These are phyloP conservation scores for Corythaeola cristata DNA, from an alignment of 2,113 vertebrate species.

Conservation along the genomic window DNA sequence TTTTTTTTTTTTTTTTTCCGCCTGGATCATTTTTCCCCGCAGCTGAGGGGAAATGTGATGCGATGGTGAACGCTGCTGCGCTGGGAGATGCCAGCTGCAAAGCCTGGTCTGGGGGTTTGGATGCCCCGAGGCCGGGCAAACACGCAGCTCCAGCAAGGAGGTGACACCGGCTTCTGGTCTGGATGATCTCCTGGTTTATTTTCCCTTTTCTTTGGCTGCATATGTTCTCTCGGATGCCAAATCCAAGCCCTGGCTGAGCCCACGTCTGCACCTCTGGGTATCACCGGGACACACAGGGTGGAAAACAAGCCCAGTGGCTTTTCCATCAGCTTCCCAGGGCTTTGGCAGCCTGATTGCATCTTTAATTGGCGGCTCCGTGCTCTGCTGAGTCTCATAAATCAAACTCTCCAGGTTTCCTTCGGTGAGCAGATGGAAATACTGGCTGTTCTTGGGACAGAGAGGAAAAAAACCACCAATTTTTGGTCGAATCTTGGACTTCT, in stretches of 20 bases:
- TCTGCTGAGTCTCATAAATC: slow-evolving; percentile 44
- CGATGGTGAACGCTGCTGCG: neutral
- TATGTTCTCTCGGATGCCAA: neutral
- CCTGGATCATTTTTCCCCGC: slow-evolving; percentile 30
- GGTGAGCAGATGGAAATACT: neutral
- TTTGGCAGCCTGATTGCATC: neutral
- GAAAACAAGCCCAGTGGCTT: neutral
- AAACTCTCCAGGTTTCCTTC: neutral
- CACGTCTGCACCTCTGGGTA: neutral
- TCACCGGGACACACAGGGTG: neutral
- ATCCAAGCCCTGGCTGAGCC: neutral
- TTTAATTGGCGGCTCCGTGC: neutral
- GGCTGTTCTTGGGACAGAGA: neutral
- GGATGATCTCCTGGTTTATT: neutral
- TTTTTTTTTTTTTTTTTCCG: neutral
- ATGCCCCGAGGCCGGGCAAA: neutral
- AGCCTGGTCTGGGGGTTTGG: neutral
- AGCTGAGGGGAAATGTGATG: slow-evolving; percentile 29
- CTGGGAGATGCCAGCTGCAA: neutral
- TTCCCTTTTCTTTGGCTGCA: neutral
- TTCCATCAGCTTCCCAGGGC: neutral
- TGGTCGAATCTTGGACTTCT: neutral
- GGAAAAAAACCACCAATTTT: neutral
- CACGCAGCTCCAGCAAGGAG: rapidly evolving
- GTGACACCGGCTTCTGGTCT: neutral